These are phyloP conservation scores for Semaprochilodus insignis DNA, from an alignment of 2,797 vertebrate genomes.

Conservation along the genomic window DNA sequence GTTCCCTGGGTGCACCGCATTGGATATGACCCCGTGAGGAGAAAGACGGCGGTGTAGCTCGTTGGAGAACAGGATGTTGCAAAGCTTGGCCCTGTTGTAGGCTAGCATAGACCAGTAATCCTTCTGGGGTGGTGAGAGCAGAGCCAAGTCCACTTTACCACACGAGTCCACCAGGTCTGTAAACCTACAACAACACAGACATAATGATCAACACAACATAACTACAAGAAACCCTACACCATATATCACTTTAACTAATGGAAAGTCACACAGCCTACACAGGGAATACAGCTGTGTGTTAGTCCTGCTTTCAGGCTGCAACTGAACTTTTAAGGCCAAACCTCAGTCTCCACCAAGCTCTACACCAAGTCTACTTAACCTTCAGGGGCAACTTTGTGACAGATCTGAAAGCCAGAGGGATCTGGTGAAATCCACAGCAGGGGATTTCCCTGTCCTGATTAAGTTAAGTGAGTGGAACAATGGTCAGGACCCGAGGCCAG, in stretches of 20 bases:
- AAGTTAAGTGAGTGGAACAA: slow-evolving; percentile 15
- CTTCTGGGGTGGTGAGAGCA: slow-evolving; percentile 87
- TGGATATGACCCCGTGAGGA: slow-evolving; percentile 86
- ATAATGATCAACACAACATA: too few relatives aligned
- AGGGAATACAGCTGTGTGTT: too few relatives aligned
- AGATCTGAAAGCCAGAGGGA: neutral
- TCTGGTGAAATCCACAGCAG: neutral
- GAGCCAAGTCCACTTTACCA: slow-evolving; percentile 86
- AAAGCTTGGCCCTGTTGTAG: slow-evolving; percentile 98
- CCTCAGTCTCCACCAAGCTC: neutral
- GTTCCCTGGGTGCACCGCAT: slow-evolving; percentile 93
- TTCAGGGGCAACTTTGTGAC: neutral
- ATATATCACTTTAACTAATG: too few relatives aligned
- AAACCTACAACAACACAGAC: slow-evolving; percentile 81
- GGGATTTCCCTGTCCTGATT: neutral
- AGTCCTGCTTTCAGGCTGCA: neutral
- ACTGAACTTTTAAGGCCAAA: neutral
- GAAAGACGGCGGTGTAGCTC: slow-evolving; percentile 93
- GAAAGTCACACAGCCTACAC: too few relatives aligned
- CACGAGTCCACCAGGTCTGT: slow-evolving; percentile 87
- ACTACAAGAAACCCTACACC: too few relatives aligned
- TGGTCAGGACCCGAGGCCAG: slow-evolving; percentile 54
- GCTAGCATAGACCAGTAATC: slow-evolving; percentile 97
- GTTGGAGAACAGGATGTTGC: slow-evolving; percentile 92
- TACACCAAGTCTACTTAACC: neutral